A percentile compares a stretch with the other conserved stretches of the same genome.
These are phyloP conservation scores for Cherax quadricarinatus DNA, from an alignment of 1,140 invertebrate species.

Conservation along the genomic window DNA sequence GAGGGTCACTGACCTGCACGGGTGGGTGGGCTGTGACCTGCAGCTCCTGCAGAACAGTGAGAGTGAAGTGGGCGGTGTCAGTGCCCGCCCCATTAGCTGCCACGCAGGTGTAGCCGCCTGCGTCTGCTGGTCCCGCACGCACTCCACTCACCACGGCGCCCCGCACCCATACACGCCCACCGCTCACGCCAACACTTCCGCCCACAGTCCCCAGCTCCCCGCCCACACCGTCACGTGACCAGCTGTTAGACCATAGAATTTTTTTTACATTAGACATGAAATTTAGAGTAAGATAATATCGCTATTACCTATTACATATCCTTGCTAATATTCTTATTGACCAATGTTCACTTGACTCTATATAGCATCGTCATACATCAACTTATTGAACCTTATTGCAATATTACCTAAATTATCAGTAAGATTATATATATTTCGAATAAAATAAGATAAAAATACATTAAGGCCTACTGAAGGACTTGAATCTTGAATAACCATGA, in stretches of 20 bases:
- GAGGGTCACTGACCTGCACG: conserved; percentile 30
- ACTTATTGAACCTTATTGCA: too few species aligned
- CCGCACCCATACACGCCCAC: conserved; percentile 51
- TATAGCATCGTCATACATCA: too few species aligned
- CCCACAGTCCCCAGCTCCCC: conserved; percentile 49
- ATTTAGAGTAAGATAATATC: too few species aligned
- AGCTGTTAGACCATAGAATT: conserved; percentile 18
- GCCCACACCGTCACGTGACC: conserved; percentile 53
- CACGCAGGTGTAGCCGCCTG: conserved; percentile 52
- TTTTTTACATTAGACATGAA: too few species aligned
- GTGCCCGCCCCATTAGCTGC: conserved; percentile 55
- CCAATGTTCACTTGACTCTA: too few species aligned
- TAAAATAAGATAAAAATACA: too few species aligned
- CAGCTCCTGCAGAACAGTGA: conserved; percentile 51
- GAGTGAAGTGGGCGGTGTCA: conserved; percentile 59
- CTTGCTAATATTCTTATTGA: too few species aligned
- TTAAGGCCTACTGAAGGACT: too few species aligned
- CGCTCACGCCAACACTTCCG: conserved; percentile 12
- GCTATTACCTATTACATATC: too few species aligned
- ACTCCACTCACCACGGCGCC: conserved; percentile 38
- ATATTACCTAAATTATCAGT: too few species aligned
- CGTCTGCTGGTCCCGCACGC: conserved; percentile 35
- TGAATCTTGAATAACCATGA: too few species aligned
- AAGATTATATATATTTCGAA: too few species aligned
- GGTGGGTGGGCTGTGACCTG: conserved; percentile 40